Conservation (phyloP, 2,888 invertebrate species). For the Tridacna crocea region DNA sequence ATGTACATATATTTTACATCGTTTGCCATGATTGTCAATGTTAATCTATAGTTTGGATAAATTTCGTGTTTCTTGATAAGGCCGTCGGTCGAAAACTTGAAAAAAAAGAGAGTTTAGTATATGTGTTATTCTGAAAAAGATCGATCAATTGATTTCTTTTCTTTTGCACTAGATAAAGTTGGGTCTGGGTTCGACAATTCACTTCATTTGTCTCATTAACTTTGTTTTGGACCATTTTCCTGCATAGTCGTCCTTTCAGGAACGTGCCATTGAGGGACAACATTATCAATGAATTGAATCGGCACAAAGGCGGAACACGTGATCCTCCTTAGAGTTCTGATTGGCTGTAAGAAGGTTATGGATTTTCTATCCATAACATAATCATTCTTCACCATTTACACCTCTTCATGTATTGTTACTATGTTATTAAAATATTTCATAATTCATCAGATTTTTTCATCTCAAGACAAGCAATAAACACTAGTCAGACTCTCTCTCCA, state of each 20-base stretch:
- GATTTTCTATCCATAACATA: conserved; percentile 11
- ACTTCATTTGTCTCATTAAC: conserved; percentile 43
- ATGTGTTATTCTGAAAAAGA: too few species aligned
- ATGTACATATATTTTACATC: too few species aligned
- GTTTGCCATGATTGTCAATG: too few species aligned
- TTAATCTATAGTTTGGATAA: too few species aligned
- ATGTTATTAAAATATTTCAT: not conserved
- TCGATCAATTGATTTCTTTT: too few species aligned
- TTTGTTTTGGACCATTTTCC: conserved; percentile 47
- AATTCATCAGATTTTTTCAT: too few species aligned
- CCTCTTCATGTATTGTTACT: not conserved
- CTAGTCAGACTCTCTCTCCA: too few species aligned
- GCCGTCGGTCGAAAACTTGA: too few species aligned
- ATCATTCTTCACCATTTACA: not conserved
- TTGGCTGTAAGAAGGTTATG: conserved; percentile 21
- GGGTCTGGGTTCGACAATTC: not conserved
- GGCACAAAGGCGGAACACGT: conserved; percentile 18
- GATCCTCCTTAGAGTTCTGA: conserved; percentile 25
- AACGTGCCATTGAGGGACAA: conserved; percentile 13
- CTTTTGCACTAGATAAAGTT: too few species aligned
- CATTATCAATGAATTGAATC: conserved; percentile 5
- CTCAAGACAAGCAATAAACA: too few species aligned
- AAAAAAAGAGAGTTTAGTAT: too few species aligned
- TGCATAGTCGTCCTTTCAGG: conserved; percentile 59
- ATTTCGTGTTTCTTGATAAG: too few species aligned